A percentile compares a stretch with the other conserved stretches of the same genome.
Conservation (phyloP, 2,113 vertebrate genomes). For the Hippopotamus amphibius region DNA sequence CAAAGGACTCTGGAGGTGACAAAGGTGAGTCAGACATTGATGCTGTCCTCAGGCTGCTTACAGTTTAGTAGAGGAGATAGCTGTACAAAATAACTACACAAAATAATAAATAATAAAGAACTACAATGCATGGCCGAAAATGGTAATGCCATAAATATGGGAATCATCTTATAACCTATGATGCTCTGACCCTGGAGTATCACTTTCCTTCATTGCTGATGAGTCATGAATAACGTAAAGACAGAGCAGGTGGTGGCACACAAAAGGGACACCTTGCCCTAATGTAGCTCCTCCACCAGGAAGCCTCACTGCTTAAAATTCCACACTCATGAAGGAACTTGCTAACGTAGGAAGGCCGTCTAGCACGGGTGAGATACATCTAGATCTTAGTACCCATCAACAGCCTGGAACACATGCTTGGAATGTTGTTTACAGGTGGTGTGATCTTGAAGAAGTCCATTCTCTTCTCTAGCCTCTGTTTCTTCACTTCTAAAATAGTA, state of each 20-base stretch:
- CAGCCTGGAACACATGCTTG: not conserved
- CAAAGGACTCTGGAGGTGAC: not conserved
- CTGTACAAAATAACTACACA: not conserved
- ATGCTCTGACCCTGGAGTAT: not conserved
- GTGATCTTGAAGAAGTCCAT: not conserved
- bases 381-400: not conserved
- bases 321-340: not conserved
- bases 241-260: not conserved
- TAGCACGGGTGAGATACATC: not conserved
- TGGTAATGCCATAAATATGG: not conserved
- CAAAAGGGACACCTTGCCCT: not conserved
- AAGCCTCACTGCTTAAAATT: not conserved
- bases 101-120: conserved; percentile 1
- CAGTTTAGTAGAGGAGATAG: not conserved
- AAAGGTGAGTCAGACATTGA: not conserved
- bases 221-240: not conserved
- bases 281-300: not conserved
- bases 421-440: not conserved
- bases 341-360: not conserved
- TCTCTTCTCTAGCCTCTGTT: not conserved
- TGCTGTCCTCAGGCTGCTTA: not conserved
- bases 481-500: conserved; percentile 10
- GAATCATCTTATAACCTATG: not conserved
- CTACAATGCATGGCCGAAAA: not conserved
- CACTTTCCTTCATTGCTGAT: not conserved